Base-by-base conservation (phyloP, 2,797 vertebrate genomes). In the Denticeps clupeoides region DNA sequence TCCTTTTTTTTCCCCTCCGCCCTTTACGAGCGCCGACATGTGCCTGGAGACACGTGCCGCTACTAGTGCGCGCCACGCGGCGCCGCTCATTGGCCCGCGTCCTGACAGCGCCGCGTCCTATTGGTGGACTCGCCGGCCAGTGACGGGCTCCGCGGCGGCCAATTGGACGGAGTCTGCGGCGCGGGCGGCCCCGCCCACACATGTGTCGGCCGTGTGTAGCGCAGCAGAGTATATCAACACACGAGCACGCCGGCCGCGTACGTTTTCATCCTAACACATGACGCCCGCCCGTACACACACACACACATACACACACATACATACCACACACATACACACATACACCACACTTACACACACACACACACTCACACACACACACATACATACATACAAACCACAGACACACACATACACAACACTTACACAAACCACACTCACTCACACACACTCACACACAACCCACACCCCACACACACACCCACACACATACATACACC, bases 31-130 rank as follows among this genome's bases (percentile, higher is more conserved):
- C 75, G 67, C 77, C 74, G 81, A 82, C 82, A 82, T 80, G 78
- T 81, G 83, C 79, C 62, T 72, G 61, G 42, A 63, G 76, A 70
- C 80, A 86, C 84, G 82, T 84, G 86, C 83, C 79, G 74, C 72
- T 66, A 59, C 77, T 60, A 72, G 64, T 55, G 28, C 60, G 53
- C 25, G 64, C 59, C 60, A 59, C 52, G 52, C 60, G 49, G 64
- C 46, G 23, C 44, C 55, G 58, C 10, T 65, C 27, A 77, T 79
- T 73, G 82, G 80, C 71, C 59, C 65, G 15, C n/a, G 45, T 43
- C 41, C 51, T 57, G 50, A 37, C 50, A 41, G 35, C 5, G 60
- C 41, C 45, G 41, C 50, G 3, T 49, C 18, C 50, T 3, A 78
- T 75, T 86, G 81, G 82, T 19, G 1, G 35, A 51, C 2, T 1